Conservation (phyloP, 1,140 invertebrate genomes). For the Galleria mellonella region DNA sequence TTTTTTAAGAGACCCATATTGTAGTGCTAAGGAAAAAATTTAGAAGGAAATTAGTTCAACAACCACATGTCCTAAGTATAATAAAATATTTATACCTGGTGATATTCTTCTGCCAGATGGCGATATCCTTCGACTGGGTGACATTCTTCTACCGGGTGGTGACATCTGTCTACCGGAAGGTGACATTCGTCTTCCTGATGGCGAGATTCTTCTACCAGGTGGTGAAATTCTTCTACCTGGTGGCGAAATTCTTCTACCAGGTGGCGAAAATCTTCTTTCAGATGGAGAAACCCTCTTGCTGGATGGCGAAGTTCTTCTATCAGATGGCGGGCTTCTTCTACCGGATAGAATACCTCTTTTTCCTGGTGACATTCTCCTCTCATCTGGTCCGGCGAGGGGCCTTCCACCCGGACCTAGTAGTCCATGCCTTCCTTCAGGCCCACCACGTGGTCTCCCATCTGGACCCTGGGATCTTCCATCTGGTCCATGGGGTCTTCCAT, state of each 20-base stretch:
- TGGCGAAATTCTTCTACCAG: conserved; percentile 1
- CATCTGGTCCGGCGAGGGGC: conserved; percentile 1
- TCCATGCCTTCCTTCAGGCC: not conserved
- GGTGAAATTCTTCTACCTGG: conserved; percentile 14
- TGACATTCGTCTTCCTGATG: conserved; percentile 5
- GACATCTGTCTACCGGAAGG: conserved; percentile 7
- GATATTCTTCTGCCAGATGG: conserved; percentile 4
- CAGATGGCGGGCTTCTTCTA: conserved; percentile 7
- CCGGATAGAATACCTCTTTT: conserved; percentile 5
- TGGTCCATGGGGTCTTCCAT: no score
- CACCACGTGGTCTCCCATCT: no score
- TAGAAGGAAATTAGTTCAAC: no score
- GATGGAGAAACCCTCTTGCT: not conserved
- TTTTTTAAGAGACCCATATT: no score
- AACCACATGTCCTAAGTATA: no score
- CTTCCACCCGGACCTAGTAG: conserved; percentile 3
- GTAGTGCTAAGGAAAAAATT: no score
- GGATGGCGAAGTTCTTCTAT: conserved; percentile 8
- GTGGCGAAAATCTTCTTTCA: conserved; percentile 10
- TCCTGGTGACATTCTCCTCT: conserved; percentile 7
- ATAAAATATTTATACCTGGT: not conserved
- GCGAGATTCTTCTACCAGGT: conserved; percentile 9
- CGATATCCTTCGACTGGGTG: not conserved
- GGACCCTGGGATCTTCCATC: not conserved
- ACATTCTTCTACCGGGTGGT: not conserved